Evolutionary conservation across 2,888 invertebrate species (phyloP), one percentile per base, ranked within the genome.

Genomic region (Chesias legatella): DNA sequence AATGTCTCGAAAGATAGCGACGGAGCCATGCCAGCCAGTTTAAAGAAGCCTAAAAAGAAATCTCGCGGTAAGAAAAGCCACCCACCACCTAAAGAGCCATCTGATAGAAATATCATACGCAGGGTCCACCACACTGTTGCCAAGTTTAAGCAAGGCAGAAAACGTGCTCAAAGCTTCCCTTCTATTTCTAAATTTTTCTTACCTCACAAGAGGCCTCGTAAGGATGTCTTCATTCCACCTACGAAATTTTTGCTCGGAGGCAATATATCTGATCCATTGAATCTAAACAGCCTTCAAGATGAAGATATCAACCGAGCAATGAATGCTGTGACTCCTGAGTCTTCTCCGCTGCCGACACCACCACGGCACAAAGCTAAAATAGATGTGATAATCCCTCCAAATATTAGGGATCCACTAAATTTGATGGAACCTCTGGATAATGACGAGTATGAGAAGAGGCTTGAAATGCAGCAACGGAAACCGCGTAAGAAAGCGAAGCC

Each of bases 191-290:
- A 95, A 70, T 93, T 93, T 73, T 92, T 93, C 69, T 89, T 93
- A 31, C 93, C 93, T 0, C 91, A 93, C 59, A 94, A 94, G 63
- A 90, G 94, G 41, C 90, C 93, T 33, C 92, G 94, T 53, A 94
- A 94, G 62, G 92, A 93, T 54, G 91, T 91, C 38, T 91, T 94
- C 54, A 94, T 96, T 61, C 93, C 96, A 34, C 98, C 98, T 0
- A 96, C 96, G 0, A 97, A 97, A 77, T 98, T 98, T 80, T 84
- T 97, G 3, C 90, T 98, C 1, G 98, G 98, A 28, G 98, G 98
- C 6, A 98, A 97, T 77, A 98, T 98, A 56, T 94, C 94, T 56
- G 98, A 98, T 89, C 98, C 98, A 0, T 82, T 98, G 29, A 98
- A 98, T 84, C 82, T 98, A 46, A 97, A 96, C 68, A 97, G 97